Conservation (phyloP, 2,888 invertebrate genomes). For the Erpobdella octoculata region DNA sequence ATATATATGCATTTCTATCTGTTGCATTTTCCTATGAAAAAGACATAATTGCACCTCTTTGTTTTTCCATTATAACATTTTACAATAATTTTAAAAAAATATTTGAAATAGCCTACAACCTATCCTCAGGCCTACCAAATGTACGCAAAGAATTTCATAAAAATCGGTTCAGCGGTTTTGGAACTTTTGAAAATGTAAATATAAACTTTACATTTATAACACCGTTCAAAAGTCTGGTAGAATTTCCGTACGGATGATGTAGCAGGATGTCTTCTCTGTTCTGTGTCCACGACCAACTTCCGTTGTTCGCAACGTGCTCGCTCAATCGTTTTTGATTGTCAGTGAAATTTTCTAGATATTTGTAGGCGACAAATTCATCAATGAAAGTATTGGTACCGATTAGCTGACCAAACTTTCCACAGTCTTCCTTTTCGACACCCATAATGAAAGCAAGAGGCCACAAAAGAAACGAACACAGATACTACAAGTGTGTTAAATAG, state of each 20-base stretch:
- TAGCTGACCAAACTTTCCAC: constrained; percentile 68
- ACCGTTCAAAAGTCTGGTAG: constrained; percentile 33
- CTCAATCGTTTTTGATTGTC: constrained; percentile 37
- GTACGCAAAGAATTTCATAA: too few species aligned
- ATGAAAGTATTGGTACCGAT: constrained; percentile 77
- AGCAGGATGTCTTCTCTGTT: constrained; percentile 32
- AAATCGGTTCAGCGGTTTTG: too few species aligned
- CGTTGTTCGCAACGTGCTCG: constrained; percentile 39
- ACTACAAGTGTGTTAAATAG: too few species aligned
- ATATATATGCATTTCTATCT: too few species aligned
- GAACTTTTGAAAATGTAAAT: too few species aligned
- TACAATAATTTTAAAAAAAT: too few species aligned
- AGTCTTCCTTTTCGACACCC: constrained; percentile 63
- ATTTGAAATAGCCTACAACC: too few species aligned
- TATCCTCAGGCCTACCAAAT: too few species aligned
- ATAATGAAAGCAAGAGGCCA: constrained; percentile 82
- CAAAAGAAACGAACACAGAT: constrained; percentile 74
- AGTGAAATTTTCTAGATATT: constrained; percentile 45
- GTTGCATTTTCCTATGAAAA: too few species aligned
- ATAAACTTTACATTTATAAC: constrained; percentile 10
- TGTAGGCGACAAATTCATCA: constrained; percentile 88
- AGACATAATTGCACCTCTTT: too few species aligned
- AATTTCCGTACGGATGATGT: constrained; percentile 8
- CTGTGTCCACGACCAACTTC: constrained; percentile 21
- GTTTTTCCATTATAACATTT: too few species aligned